Conservation (phyloP, 2,797 vertebrate genomes). For the Acipenser transmontanus region DNA sequence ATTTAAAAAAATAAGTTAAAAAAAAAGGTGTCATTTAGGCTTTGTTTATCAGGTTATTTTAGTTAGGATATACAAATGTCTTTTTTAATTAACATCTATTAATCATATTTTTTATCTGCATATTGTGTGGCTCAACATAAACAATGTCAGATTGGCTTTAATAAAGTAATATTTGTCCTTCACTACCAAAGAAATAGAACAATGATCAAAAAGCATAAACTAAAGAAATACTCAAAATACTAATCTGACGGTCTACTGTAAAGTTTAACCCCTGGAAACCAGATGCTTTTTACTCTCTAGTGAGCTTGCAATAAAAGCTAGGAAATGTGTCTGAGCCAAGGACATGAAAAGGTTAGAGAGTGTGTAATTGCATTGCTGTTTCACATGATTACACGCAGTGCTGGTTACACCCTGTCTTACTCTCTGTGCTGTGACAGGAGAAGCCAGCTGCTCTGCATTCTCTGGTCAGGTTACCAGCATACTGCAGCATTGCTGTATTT, state of each 20-base stretch:
- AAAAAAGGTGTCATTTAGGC: no score
- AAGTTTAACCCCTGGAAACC: not conserved
- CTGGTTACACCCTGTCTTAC: conserved; percentile 1
- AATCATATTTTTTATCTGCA: no score
- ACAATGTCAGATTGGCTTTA: no score
- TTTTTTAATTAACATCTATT: no score
- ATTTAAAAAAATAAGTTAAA: no score
- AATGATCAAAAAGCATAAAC: no score
- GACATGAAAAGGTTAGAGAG: conserved; percentile 8
- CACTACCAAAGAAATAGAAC: no score
- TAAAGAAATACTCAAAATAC: no score
- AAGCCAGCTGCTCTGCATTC: not conserved
- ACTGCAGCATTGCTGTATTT: not conserved
- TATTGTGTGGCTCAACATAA: no score
- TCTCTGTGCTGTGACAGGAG: not conserved
- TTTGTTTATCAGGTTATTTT: no score
- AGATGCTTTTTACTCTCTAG: not conserved
- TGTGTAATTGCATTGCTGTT: conserved; percentile 22
- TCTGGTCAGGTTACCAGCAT: not conserved
- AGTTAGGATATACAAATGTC: no score
- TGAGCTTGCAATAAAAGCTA: not conserved
- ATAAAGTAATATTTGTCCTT: no score
- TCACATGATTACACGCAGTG: conserved; percentile 6
- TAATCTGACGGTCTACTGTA: not conserved
- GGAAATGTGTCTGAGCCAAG: not conserved